Percentiles rank a stretch among this genome's conserved stretches.
Evolutionary conservation across 2,888 invertebrate species (phyloP).

Genomic region (Chloroclysta siterata): DNA sequence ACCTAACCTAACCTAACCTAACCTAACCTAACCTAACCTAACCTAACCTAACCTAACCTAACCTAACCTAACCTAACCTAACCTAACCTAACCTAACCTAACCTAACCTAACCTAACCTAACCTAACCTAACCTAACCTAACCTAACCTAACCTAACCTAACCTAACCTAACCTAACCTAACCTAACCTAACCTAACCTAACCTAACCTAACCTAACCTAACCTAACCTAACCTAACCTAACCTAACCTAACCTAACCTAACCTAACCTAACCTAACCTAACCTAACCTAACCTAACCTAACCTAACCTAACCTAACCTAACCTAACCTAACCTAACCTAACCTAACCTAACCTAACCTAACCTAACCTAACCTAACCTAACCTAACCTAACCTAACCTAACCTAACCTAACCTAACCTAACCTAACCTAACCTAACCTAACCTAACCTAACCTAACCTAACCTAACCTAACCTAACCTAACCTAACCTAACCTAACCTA

Average conservation of each 20-base stretch:
- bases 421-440: constrained; percentile 13
- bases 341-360: constrained; percentile 32
- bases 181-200: constrained; percentile 17
- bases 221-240: too few relatives aligned
- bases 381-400: constrained; percentile 30
- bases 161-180: constrained; percentile 33
- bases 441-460: constrained; percentile 16
- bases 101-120: constrained; percentile 35
- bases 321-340: constrained; percentile 32
- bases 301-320: constrained; percentile 32
- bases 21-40: too few relatives aligned
- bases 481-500: constrained; percentile 32
- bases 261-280: constrained; percentile 7
- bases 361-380: constrained; percentile 32
- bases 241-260: too few relatives aligned
- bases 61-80: constrained; percentile 12
- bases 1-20: too few relatives aligned
- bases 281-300: constrained; percentile 32
- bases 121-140: constrained; percentile 13
- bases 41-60: too few relatives aligned
- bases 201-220: neutral
- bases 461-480: constrained; percentile 26
- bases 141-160: constrained; percentile 25
- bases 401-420: constrained; percentile 22
- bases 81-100: constrained; percentile 29